Base-by-base conservation (phyloP, 2,113 vertebrate genomes). In the Ochotona princeps region DNA sequence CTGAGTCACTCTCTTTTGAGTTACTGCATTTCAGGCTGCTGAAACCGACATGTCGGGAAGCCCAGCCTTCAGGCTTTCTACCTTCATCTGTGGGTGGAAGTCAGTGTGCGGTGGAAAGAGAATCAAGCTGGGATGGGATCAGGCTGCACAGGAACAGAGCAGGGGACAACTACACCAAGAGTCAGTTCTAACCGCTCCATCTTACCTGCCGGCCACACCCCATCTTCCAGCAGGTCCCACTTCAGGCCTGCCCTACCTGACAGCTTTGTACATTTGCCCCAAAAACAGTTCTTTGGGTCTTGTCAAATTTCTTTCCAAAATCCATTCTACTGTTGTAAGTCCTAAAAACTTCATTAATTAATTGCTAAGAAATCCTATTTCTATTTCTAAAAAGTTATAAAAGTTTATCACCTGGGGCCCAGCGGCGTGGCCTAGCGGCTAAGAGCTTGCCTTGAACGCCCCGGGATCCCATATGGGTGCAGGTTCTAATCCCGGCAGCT, bases 221-320 rank as follows among this genome's bases (percentile, higher is more conserved):
- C 23, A 28, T 20, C 66, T 49, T 49, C 72, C 15, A 63, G 65
- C 75, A 54, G n/a, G 32, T 76, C 32, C 44, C 54, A 57, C 18
- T 57, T 85, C 7, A 2, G 28, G 18, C 67, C 32, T 70, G 72
- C 57, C 10, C 11, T 32, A 80, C 38, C 30, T 10, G 67, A 79
- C 5, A 93, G 44, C 26, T 20, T 73, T 63, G 25, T 25, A 67
- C 28, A 35, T 60, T 2, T 32, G 66, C 49, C 44, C 75, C 47
- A 20, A 21, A 63, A 72, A 57, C 54, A 82, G 69, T 21, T 63
- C 44, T 60, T 86, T 74, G 25, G 80, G 28, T 30, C 35, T 69
- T 17, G n/a, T 74, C 8, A 23, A 83, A 38, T 76, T 87, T 94
- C 73, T 91, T 89, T 57, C 61, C 51, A 83, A 92, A 89, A 65